Base-by-base conservation (phyloP, 2,113 vertebrate species). In the Sinocyclocheilus anophthalmus region DNA sequence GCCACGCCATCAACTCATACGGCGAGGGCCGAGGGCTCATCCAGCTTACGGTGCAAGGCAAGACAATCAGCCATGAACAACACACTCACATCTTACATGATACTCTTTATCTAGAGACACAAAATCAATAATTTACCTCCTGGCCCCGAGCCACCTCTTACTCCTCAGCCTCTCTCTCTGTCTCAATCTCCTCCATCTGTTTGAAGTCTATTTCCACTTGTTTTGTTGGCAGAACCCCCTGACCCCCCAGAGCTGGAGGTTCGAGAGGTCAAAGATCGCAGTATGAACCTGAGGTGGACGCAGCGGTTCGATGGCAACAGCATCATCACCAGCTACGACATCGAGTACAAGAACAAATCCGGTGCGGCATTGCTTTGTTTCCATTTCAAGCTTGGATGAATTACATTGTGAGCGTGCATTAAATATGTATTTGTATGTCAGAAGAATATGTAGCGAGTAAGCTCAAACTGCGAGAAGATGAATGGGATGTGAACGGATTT, bases 301-400 rank as follows among this genome's bases (percentile, higher is more conserved):
- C 98, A 99, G 92, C 89, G 98, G 22, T 99, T 99, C 0, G 98
- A 99, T 0, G 98, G 98, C 76, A 99, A 99, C 94, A 99, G 98
- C 92, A 98, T 99, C 92, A 99, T 99, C 93, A 99, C 97, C 0
- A 98, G 97, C 8, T 99, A 99, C 0, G 98, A 99, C 82, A 99
- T 99, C 0, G 98, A 99, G 84, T 99, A 99, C 94, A 99, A 99
- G 93, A 99, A 99, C 92, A 99, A 99, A 86, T 98, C 98, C 0
- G 98, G 98, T 99, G 57, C 13, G 87, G 12, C 69, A 73, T 24
- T 72, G 82, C 69, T 73, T 84, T 73, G 67, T 84, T 75, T 72
- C n/a, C 33, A 57, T 84, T 84, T 84, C 69, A 84, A 73, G 50
- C 82, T 73, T 73, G 82, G 82, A 18, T 84, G 69, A 59, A 75